These are phyloP conservation scores for Eubucco bourcierii DNA, from an alignment of 2,113 vertebrate species.

Conservation along the genomic window DNA sequence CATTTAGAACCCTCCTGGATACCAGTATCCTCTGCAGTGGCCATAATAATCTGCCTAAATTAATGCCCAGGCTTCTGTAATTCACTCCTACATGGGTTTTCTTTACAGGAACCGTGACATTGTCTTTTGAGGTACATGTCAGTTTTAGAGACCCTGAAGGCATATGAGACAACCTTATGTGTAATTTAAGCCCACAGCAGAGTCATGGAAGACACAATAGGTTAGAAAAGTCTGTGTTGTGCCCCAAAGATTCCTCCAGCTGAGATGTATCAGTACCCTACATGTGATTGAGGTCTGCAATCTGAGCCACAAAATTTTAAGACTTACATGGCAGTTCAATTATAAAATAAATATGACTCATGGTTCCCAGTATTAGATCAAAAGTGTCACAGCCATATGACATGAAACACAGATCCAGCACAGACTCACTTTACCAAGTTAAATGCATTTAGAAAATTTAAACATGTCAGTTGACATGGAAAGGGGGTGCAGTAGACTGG, in stretches of 20 bases:
- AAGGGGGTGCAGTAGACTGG: not conserved
- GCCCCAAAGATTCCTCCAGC: not conserved
- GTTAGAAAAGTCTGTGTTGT: not conserved
- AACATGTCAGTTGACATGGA: not conserved
- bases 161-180: not conserved
- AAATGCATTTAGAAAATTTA: not conserved
- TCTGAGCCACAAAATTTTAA: not conserved
- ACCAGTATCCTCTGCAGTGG: not conserved
- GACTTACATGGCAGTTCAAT: not conserved
- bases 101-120: not conserved
- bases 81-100: not conserved
- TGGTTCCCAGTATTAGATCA: not conserved
- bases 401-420: not conserved
- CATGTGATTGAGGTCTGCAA: not conserved
- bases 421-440: not conserved
- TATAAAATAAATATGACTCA: conserved; percentile 7
- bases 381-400: not conserved
- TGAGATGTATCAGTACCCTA: not conserved
- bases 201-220: not conserved
- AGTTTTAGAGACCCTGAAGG: not conserved
- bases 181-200: not conserved
- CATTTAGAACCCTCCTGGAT: not conserved
- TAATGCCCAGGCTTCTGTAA: not conserved
- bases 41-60: not conserved
- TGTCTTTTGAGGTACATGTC: not conserved